These are phyloP conservation scores for Hirundichthys speculiger DNA, from an alignment of 2,113 vertebrate genomes.

Conservation along the genomic window DNA sequence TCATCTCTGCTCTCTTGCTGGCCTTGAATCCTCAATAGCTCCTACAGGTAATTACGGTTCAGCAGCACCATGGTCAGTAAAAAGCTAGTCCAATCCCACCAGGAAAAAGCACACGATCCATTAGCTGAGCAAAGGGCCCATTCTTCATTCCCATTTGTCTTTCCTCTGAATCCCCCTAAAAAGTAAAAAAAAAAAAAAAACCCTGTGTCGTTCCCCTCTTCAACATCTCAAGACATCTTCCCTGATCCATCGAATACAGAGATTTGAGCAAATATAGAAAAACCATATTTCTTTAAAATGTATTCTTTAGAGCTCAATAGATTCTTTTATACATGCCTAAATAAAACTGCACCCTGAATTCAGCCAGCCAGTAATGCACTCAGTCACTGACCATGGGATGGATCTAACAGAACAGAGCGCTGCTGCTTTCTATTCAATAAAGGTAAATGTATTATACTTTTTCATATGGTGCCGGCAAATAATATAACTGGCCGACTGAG, in stretches of 20 bases:
- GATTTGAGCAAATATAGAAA: slow-evolving; percentile 18
- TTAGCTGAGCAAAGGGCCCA: slow-evolving; percentile 65
- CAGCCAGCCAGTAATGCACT: slow-evolving; percentile 21
- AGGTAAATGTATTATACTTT: slow-evolving; percentile 56
- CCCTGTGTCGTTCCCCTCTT: slow-evolving; percentile 9
- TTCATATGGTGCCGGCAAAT: slow-evolving; percentile 44
- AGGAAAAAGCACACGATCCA: slow-evolving; percentile 69
- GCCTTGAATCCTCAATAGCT: slow-evolving; percentile 34
- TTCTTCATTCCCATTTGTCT: slow-evolving; percentile 73
- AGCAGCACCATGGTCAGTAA: slow-evolving; percentile 45
- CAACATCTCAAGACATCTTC: slow-evolving; percentile 15
- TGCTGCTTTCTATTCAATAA: slow-evolving; percentile 56
- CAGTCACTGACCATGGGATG: slow-evolving; percentile 37
- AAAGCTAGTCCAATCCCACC: slow-evolving; percentile 44
- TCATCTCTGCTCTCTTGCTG: slow-evolving; percentile 30
- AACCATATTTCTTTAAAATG: slow-evolving; percentile 16
- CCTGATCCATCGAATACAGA: slow-evolving; percentile 30
- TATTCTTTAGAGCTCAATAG: slow-evolving; percentile 23
- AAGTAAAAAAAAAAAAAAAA: no score
- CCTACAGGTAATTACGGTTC: slow-evolving; percentile 69
- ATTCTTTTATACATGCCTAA: slow-evolving; percentile 45
- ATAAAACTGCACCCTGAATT: slow-evolving; percentile 41
- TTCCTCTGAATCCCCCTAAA: slow-evolving; percentile 16
- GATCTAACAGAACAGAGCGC: slow-evolving; percentile 49
- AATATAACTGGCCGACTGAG: slow-evolving; percentile 39